These are phyloP conservation scores for Macrophya alboannulata DNA, from an alignment of 2,888 invertebrate species.

Conservation along the genomic window DNA sequence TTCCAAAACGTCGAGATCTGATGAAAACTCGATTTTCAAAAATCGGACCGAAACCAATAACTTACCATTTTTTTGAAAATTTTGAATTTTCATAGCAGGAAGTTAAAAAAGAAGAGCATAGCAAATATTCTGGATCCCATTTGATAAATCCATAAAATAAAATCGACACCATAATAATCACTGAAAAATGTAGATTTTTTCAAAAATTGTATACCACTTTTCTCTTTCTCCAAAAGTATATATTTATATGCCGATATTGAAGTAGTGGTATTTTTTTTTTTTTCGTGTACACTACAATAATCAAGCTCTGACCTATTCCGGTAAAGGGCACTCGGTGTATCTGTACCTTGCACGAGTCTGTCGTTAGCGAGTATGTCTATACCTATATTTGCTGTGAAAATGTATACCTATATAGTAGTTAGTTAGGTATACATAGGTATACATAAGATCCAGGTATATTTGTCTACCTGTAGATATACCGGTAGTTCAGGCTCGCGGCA, in stretches of 20 bases:
- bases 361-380: not conserved
- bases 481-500: conserved; percentile 52
- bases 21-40: no score
- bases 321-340: conserved; percentile 30
- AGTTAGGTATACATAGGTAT: not conserved
- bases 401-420: not conserved
- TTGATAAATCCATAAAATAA: no score
- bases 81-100: no score
- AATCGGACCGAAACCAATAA: no score
- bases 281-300: not conserved
- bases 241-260: not conserved
- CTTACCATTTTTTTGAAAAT: no score
- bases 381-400: not conserved
- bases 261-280: not conserved
- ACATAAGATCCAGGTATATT: conserved; percentile 36
- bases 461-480: conserved; percentile 58
- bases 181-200: no score
- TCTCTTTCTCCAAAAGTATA: no score
- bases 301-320: conserved; percentile 31
- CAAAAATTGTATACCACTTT: no score
- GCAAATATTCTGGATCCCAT: no score
- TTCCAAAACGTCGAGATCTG: no score
- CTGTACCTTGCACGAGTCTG: not conserved
- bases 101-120: no score
- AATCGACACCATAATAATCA: no score